These are phyloP conservation scores for Chondrosia reniformis DNA, from an alignment of 37 sponge, comb jelly and placozoan genomes.

Conservation along the genomic window DNA sequence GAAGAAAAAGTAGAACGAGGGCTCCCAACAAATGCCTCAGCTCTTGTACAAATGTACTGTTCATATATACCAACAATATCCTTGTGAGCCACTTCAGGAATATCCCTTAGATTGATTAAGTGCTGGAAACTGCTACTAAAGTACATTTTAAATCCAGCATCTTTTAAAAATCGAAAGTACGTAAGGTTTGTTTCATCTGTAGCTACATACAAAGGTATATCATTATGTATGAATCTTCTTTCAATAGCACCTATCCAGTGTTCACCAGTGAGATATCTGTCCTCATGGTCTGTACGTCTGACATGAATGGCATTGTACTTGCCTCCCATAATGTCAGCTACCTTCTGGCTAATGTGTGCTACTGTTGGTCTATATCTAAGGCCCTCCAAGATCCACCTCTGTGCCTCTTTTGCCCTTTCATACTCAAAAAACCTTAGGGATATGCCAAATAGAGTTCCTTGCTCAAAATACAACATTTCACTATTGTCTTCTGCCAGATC, in stretches of 20 bases:
- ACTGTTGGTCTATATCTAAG: slow-evolving; percentile 32
- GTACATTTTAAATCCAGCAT: slow-evolving; percentile 49
- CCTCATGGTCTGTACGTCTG: slow-evolving; percentile 52
- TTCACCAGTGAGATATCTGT: slow-evolving; percentile 18
- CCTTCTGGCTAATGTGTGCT: slow-evolving; percentile 4
- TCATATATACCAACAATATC: slow-evolving; percentile 76
- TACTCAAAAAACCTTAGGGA: slow-evolving; percentile 55
- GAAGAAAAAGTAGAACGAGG: slow-evolving; percentile 12
- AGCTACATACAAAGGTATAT: slow-evolving; percentile 68
- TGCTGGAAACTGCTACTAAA: slow-evolving; percentile 44
- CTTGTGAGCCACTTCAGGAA: slow-evolving; percentile 11
- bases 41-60: slow-evolving; percentile 58
- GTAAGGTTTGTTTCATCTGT: slow-evolving; percentile 51
- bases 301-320: slow-evolving; percentile 80
- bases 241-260: slow-evolving; percentile 62
- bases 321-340: slow-evolving; percentile 28
- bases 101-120: slow-evolving; percentile 21
- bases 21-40: slow-evolving; percentile 55
- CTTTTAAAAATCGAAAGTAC: slow-evolving; percentile 53
- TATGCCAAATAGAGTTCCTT: slow-evolving; percentile 83
- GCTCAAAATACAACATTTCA: slow-evolving; percentile 79
- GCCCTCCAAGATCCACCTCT: slow-evolving; percentile 40
- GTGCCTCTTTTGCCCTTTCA: slow-evolving; percentile 41
- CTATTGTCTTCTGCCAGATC: slow-evolving; percentile 44
- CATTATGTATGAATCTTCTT: slow-evolving; percentile 22